Base-by-base conservation (phyloP, 2,797 vertebrate genomes). In the Valencia hispanica region DNA sequence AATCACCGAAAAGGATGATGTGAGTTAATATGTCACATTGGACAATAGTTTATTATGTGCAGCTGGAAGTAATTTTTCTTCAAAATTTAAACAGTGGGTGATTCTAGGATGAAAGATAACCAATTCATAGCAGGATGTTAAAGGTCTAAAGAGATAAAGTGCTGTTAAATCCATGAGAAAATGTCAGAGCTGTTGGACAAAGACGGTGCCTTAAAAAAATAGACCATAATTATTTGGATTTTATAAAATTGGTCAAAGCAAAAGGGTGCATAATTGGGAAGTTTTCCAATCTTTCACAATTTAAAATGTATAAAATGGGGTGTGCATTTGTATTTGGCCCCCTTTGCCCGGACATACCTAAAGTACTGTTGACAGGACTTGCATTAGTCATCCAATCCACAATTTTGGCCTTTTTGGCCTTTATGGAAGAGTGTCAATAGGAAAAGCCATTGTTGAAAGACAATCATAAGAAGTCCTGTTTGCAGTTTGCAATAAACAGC, bases 1-100 rank as follows among this genome's bases (percentile, higher is more conserved):
- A 80, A 77, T 72, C 50, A 47, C 75, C 55, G 47, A 15, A 78
- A 79, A 41, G 36, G 22, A 75, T 74, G 50, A 81, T 50, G 15
- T 12, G 45, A 57, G 39, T 72, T 72, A 81, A 87, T 77, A 39
- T 74, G 36, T 70, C 51, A 39, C 55, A 30, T 43, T 59, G 36
- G 61, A 36, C n/a, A 41, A 4, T 17, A 48, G 45, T 72, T 30
- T 41, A 68, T 51, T 22, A 3, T 3, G 20, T 39, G 69, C 68
- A 76, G 69, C 50, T 43, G 70, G 76, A 70, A 70, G 25, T 32
- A 7, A 12, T 68, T 59, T 51, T 47, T 47, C 72, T 70, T 41
- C 68, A 61, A 61, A 73, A 41, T 68, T n/a, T 65, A 74, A 78
- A 32, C 61, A 57, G 51, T 32, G 45, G 75, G 69, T 43, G 11